Percentiles rank a stretch among this genome's conserved stretches.
Conservation (phyloP, 2,113 vertebrate genomes). For the Columba janthina region DNA sequence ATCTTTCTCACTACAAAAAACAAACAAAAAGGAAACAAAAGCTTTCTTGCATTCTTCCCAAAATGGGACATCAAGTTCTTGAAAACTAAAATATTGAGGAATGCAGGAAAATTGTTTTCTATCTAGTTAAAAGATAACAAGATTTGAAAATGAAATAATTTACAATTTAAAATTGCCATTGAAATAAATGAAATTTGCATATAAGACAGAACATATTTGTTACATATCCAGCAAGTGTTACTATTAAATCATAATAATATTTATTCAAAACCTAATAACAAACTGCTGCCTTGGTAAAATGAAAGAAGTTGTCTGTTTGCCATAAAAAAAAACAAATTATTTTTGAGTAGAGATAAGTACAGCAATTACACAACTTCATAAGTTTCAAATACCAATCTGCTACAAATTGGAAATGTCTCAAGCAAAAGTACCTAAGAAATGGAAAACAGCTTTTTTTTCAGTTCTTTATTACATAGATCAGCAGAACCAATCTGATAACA, state of each 20-base stretch:
- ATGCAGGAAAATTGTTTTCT: not conserved
- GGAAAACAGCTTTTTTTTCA: not conserved
- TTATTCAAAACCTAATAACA: not conserved
- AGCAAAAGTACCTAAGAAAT: not conserved
- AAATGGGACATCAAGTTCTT: not conserved
- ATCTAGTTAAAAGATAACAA: not conserved
- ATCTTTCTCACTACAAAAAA: slow-evolving; percentile 9
- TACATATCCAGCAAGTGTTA: not conserved
- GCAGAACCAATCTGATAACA: not conserved
- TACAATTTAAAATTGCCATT: not conserved
- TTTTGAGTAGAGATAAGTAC: not conserved
- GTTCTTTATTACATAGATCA: not conserved
- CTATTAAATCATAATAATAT: not conserved
- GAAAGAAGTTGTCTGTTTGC: not conserved
- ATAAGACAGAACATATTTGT: not conserved
- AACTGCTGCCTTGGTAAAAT: not conserved
- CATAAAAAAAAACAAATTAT: not conserved
- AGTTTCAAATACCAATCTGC: not conserved
- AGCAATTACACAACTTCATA: not conserved
- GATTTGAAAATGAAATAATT: not conserved
- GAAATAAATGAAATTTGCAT: not conserved
- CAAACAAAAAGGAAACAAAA: not conserved
- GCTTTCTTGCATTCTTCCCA: not conserved
- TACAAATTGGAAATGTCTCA: not conserved
- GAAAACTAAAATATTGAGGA: not conserved